Percentiles rank a stretch among this genome's conserved stretches.
These are phyloP conservation scores for Anas platyrhynchos DNA, from an alignment of 2,113 vertebrate genomes.

Conservation along the genomic window DNA sequence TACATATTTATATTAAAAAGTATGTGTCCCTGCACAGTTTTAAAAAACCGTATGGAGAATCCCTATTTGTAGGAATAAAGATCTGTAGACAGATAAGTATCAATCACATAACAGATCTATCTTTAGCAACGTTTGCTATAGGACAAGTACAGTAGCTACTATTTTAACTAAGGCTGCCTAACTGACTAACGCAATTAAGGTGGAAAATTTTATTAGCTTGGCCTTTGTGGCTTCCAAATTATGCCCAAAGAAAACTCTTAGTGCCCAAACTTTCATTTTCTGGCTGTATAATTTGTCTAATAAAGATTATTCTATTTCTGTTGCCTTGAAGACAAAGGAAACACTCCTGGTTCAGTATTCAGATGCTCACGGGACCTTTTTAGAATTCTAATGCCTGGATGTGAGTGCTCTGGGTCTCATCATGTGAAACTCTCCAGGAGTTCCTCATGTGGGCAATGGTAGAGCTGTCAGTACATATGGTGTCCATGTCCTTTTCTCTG, in stretches of 20 bases:
- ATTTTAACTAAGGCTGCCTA: background rate
- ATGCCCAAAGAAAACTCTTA: background rate
- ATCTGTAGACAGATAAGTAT: background rate
- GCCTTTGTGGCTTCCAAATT: background rate
- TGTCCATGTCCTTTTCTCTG: background rate
- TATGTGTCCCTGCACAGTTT: background rate
- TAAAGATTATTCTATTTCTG: background rate
- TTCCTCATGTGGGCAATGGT: background rate
- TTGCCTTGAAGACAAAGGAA: background rate
- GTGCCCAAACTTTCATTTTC: background rate
- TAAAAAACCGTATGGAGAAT: background rate
- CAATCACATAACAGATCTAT: accelerated
- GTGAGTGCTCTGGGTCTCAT: background rate
- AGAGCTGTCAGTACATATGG: background rate
- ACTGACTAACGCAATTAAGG: background rate
- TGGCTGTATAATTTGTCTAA: background rate
- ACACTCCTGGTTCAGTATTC: background rate
- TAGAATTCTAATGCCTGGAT: background rate
- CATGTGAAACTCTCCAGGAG: background rate
- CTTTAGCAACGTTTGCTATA: background rate
- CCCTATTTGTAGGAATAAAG: background rate
- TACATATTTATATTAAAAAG: background rate
- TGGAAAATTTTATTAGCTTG: background rate
- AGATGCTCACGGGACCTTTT: background rate
- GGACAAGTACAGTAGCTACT: background rate